phyloP scores from a whole-genome alignment of 2,113 vertebrate genomes.

The Peromyscus leucopus region DNA sequence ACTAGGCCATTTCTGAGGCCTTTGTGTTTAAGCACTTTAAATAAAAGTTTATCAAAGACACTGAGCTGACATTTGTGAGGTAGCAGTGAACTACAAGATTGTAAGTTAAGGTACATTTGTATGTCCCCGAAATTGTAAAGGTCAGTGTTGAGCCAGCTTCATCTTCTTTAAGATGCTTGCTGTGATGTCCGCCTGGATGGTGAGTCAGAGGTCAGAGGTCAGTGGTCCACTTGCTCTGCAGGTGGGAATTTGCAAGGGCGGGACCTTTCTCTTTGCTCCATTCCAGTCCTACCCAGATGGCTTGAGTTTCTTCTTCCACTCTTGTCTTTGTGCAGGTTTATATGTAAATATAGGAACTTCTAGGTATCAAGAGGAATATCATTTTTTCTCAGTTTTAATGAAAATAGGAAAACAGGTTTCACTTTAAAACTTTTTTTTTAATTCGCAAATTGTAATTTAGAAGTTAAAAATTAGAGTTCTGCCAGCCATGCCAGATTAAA shows the following conservation, averaged over 20 bases:
- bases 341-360: neutral
- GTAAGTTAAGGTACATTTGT: constrained; percentile 43
- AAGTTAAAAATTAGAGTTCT: constrained; percentile 59
- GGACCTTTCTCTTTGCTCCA: constrained; percentile 20
- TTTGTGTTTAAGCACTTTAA: constrained; percentile 84
- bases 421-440: constrained; percentile 40
- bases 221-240: constrained; percentile 13
- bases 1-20: constrained; percentile 80
- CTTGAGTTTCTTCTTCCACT: constrained; percentile 37
- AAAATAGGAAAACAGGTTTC: constrained; percentile 36
- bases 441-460: constrained; percentile 54
- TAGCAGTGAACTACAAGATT: constrained; percentile 57
- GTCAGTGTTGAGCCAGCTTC: constrained; percentile 43
- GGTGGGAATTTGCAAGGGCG: constrained; percentile 25
- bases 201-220: constrained; percentile 48
- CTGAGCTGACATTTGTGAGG: constrained; percentile 63
- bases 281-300: neutral
- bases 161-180: constrained; percentile 44
- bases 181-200: constrained; percentile 2
- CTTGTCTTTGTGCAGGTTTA: constrained; percentile 16
- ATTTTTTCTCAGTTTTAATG: constrained; percentile 43
- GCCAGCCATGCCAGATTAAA: constrained; percentile 12
- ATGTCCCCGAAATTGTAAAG: constrained; percentile 44
- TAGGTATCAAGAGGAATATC: neutral
- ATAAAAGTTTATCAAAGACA: constrained; percentile 68